Base-by-base conservation (phyloP, 2,797 vertebrate species). In the Hephaestus fuliginosus region DNA sequence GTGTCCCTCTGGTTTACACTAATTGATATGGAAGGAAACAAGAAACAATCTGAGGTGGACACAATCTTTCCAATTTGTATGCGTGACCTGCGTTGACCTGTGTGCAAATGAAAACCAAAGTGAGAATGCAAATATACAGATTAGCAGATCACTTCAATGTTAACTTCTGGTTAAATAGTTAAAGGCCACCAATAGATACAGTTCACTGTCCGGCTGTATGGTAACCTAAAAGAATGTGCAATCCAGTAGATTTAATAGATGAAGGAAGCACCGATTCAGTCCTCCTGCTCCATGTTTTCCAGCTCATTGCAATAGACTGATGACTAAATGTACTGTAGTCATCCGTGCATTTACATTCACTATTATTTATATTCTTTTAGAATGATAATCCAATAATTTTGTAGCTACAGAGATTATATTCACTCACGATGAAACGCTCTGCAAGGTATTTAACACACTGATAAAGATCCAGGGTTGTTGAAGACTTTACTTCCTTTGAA, bases 41-140 rank as follows among this genome's bases (percentile, higher is more conserved):
- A 58, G 44, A 69, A 76, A 72, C 53, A 79, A 81, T 78, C 43
- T 53, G 70, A 82, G 65, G 46, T 74, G 70, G 74, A 75, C 17
- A 30, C 44, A 56, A 57, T 48, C 51, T 82, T 82, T 81, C n/a
- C 36, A 74, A 20, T 57, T 5, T 73, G 55, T 88, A 51, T 64
- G 77, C 58, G 70, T 74, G 75, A 86, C 72, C 79, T 83, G 57
- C 76, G 62, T 85, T 81, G 74, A 92, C 86, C 90, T 91, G 83
- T 83, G 74, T 88, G 84, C 89, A 79, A 83, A 86, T 81, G 43
- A 88, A 93, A 94, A 92, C 91, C 93, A 95, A 95, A 93, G 89
- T 92, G 71, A 89, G 84, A 82, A 86, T 85, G 81, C 76, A 84
- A 84, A 82, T 80, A 76, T 57, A 72, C 62, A 82, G 56, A 76